A percentile compares a stretch with the other conserved stretches of the same genome.
Conservation (phyloP, 92 coral and sea anemone genomes). For the Paramuricea clavata region DNA sequence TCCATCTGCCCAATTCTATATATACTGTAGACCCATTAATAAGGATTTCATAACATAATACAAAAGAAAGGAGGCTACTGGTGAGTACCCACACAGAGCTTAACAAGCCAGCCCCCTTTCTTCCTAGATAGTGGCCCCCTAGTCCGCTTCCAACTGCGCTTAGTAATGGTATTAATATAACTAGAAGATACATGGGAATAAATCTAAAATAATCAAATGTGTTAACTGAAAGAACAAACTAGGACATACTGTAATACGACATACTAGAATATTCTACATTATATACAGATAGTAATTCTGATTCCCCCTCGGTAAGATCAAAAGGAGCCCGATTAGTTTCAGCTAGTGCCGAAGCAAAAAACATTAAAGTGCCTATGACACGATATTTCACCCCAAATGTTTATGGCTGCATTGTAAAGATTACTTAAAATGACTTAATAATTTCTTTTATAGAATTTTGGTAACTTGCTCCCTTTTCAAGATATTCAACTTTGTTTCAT, state of each 20-base stretch:
- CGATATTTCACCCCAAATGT: too few relatives aligned
- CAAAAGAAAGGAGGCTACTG: slow-evolving; percentile 55
- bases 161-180: slow-evolving; percentile 80
- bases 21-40: slow-evolving; percentile 78
- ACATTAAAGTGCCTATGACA: too few relatives aligned
- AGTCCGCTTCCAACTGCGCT: slow-evolving; percentile 84
- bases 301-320: slow-evolving; percentile 52
- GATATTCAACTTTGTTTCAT: too few relatives aligned
- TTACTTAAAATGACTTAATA: too few relatives aligned
- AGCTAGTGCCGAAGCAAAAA: slow-evolving; percentile 45
- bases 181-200: slow-evolving; percentile 59
- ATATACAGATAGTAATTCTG: slow-evolving; percentile 44
- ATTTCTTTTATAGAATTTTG: too few relatives aligned
- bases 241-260: slow-evolving; percentile 22
- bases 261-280: slow-evolving; percentile 25
- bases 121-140: slow-evolving; percentile 73
- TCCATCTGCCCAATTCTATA: slow-evolving; percentile 80
- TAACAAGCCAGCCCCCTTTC: slow-evolving; percentile 37
- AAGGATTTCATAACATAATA: slow-evolving; percentile 83
- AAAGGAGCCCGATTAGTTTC: slow-evolving; percentile 52
- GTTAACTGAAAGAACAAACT: slow-evolving; percentile 29
- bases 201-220: slow-evolving; percentile 45
- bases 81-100: slow-evolving; percentile 10
- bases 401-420: too few relatives aligned
- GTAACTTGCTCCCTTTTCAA: too few relatives aligned